Evolutionary conservation across 2,888 invertebrate species (phyloP).

Genomic region (Phragmatobia fuliginosa): DNA sequence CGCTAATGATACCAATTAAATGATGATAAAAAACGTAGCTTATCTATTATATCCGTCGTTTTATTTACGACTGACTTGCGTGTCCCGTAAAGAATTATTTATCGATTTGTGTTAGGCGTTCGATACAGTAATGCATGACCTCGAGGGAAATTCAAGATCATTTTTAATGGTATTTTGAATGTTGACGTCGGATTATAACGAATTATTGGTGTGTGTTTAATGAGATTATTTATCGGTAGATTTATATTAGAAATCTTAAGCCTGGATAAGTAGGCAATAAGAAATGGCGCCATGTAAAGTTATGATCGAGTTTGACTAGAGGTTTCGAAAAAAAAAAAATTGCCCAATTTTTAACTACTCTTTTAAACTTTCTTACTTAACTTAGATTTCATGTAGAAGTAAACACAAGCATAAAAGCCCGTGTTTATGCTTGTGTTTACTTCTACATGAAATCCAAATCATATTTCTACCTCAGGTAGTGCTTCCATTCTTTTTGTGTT

Average conservation of each 20-base stretch:
- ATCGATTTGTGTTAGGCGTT: slow-evolving; percentile 57
- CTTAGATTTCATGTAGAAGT: no score
- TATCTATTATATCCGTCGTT: slow-evolving; percentile 59
- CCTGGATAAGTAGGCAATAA: slow-evolving; percentile 27
- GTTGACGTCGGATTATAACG: slow-evolving; percentile 59
- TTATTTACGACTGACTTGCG: slow-evolving; percentile 67
- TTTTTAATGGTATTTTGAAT: slow-evolving; percentile 67
- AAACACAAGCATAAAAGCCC: no score
- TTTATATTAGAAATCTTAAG: slow-evolving; percentile 43
- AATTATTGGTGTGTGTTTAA: slow-evolving; percentile 56
- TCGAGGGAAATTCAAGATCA: slow-evolving; percentile 51
- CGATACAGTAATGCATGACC: slow-evolving; percentile 57
- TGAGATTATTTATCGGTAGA: slow-evolving; percentile 52
- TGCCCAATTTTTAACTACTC: no score
- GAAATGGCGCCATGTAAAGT: slow-evolving; percentile 44
- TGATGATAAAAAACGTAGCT: slow-evolving; percentile 68
- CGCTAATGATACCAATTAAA: slow-evolving; percentile 78
- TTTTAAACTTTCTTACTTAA: no score
- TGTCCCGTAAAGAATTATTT: slow-evolving; percentile 58
- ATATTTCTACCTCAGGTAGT: no score
- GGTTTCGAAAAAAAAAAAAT: no score
- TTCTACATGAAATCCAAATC: no score
- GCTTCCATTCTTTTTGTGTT: no score
- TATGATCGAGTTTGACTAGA: slow-evolving; percentile 28
- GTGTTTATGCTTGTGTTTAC: no score